Evolutionary conservation across 2,797 vertebrate species (phyloP).

Genomic region (Limnodromus scolopaceus): DNA sequence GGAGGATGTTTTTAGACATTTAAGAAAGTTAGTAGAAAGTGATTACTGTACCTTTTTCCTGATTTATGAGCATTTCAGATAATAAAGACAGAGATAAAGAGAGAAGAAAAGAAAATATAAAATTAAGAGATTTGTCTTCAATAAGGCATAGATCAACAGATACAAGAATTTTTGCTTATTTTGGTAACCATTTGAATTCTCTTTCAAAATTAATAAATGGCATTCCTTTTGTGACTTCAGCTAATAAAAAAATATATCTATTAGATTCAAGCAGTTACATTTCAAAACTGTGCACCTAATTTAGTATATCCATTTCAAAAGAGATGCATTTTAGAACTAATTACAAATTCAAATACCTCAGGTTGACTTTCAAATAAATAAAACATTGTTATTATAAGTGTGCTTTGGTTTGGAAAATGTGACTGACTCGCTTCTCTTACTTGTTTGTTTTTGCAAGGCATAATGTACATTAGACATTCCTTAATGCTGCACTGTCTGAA

Average conservation of each 20-base stretch:
- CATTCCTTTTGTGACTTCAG: background rate
- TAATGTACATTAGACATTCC: constrained; percentile 78
- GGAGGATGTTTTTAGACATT: background rate
- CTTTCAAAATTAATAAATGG: background rate
- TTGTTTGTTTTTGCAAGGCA: constrained; percentile 87
- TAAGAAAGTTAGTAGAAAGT: constrained; percentile 66
- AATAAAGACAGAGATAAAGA: constrained; percentile 78
- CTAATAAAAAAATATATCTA: background rate
- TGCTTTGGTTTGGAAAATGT: constrained; percentile 78
- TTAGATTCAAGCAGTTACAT: constrained; percentile 10
- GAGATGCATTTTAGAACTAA: constrained; percentile 54
- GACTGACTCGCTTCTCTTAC: constrained; percentile 77
- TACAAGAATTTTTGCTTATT: background rate
- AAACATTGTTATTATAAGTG: constrained; percentile 81
- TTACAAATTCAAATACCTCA: constrained; percentile 78
- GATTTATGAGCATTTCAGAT: constrained; percentile 84
- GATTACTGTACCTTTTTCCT: constrained; percentile 90
- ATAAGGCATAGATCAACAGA: constrained; percentile 38
- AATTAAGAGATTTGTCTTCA: constrained; percentile 68
- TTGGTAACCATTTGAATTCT: background rate
- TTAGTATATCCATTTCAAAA: constrained; percentile 38
- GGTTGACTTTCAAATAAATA: constrained; percentile 83
- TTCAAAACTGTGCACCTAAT: constrained; percentile 16
- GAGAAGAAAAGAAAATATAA: constrained; percentile 79
- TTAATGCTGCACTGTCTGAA: constrained; percentile 72